phyloP scores from a whole-genome alignment of 2,888 invertebrate species.

The Glomeris marginata region DNA sequence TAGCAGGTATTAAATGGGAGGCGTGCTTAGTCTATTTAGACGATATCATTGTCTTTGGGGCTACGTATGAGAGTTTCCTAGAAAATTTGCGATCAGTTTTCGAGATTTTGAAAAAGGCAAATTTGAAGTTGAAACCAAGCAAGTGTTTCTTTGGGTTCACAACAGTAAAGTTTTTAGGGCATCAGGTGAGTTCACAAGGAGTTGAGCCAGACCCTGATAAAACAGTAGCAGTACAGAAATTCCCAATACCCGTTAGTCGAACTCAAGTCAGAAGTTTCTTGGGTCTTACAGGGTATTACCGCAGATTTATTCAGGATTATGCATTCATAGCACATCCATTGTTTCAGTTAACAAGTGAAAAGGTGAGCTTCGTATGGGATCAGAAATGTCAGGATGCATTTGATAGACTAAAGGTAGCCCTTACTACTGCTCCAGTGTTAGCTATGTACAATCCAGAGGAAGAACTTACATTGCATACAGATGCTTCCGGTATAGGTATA shows the following conservation, averaged over 20 bases:
- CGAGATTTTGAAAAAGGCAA: not conserved
- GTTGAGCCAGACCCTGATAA: slow-evolving; percentile 19
- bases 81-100: not conserved
- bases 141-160: not conserved
- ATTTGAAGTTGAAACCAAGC: not conserved
- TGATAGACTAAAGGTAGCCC: not conserved
- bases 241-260: slow-evolving; percentile 22
- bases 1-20: not conserved
- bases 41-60: not conserved
- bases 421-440: not conserved
- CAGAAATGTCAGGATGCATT: not conserved
- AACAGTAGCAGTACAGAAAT: slow-evolving; percentile 15
- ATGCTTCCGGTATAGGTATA: not conserved
- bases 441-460: not conserved
- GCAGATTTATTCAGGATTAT: slow-evolving; percentile 27
- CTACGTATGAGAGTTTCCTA: not conserved
- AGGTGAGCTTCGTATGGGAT: not conserved
- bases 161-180: too few species aligned
- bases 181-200: slow-evolving; percentile 18
- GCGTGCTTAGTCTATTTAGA: not conserved
- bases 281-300: slow-evolving; percentile 25
- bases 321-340: slow-evolving; percentile 18
- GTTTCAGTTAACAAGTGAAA: not conserved
- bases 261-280: slow-evolving; percentile 16
- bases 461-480: not conserved